phyloP scores from a whole-genome alignment of 2,888 invertebrate species.

The Tillus elongatus region DNA sequence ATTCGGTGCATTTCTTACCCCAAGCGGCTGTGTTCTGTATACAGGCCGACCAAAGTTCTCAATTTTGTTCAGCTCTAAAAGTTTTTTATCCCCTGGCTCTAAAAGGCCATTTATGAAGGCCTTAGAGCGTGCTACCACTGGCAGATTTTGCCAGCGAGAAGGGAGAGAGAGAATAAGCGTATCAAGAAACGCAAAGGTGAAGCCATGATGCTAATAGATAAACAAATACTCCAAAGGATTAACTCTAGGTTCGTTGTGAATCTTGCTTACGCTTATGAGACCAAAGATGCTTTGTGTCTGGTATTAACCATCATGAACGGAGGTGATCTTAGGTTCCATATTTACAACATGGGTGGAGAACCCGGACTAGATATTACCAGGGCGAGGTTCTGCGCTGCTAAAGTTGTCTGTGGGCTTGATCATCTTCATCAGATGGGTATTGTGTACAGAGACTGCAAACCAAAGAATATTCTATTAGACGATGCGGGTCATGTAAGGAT shows the following conservation, averaged over 20 bases:
- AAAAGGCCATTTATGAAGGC: no score
- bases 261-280: constrained; percentile 98
- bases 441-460: constrained; percentile 96
- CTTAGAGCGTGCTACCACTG: constrained; percentile 83
- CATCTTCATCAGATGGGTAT: constrained; percentile 94
- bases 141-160: constrained; percentile 99
- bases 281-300: constrained; percentile 96
- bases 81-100: no score
- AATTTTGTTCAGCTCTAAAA: no score
- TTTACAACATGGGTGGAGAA: constrained; percentile 97
- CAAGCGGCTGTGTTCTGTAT: no score
- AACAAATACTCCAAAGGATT: constrained; percentile 95
- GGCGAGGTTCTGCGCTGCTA: constrained; percentile 93
- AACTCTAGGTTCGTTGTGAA: constrained; percentile 98
- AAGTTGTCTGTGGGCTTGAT: constrained; percentile 90
- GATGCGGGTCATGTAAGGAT: constrained; percentile 98
- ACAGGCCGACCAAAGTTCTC: no score
- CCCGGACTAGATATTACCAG: constrained; percentile 86
- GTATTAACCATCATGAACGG: constrained; percentile 99
- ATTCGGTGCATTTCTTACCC: no score
- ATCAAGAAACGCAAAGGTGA: constrained; percentile 99
- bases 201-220: constrained; percentile 96
- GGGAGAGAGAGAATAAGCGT: constrained; percentile 97
- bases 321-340: constrained; percentile 98
- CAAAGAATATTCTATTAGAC: constrained; percentile 96